Evolutionary conservation across 2,797 vertebrate genomes (phyloP), one percentile per base, ranked within the genome.

Genomic region (Enteromius afrohamiltoni): DNA sequence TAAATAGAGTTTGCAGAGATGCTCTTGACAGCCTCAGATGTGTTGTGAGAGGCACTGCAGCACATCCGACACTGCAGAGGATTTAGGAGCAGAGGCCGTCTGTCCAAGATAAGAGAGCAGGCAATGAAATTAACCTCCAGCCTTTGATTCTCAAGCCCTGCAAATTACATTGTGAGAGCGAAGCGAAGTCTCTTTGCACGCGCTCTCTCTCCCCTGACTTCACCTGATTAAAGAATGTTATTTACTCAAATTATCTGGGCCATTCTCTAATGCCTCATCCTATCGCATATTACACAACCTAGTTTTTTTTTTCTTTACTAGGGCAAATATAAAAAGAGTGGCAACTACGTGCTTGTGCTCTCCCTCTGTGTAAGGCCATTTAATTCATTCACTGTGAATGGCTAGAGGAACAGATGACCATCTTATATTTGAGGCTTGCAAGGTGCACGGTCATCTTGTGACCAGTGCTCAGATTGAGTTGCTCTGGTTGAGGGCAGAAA

Each of bases 121-220:
- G 87, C 90, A 91, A 92, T 92, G 49, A 88, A 90, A 93, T 94
- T 93, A 93, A 92, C 92, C 91, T 90, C 82, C 87, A 88, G 88
- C 79, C 85, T 90, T 85, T 91, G 88, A 90, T 92, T 90, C 87
- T 87, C 85, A 83, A 78, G 85, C 89, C 89, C 86, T 70, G 81
- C 86, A 93, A 92, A 95, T 95, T 93, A 90, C 87, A 92, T 94
- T 93, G 86, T 80, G 79, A 87, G 88, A 84, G 87, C 89, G 86
- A 88, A 83, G 75, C 88, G 80, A 86, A 82, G 79, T 89, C 82
- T 86, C 88, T 86, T 81, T 87, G 87, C 87, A 88, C 64, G 0
- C 60, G 45, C 34, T 78, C 60, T 69, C 80, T 69, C 89, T 85
- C 89, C 86, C 60, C 87, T 89, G 90, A 90, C 85, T 89, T 91